phyloP scores from a whole-genome alignment of 2,113 vertebrate species.

The Andinoacara biseriatus region DNA sequence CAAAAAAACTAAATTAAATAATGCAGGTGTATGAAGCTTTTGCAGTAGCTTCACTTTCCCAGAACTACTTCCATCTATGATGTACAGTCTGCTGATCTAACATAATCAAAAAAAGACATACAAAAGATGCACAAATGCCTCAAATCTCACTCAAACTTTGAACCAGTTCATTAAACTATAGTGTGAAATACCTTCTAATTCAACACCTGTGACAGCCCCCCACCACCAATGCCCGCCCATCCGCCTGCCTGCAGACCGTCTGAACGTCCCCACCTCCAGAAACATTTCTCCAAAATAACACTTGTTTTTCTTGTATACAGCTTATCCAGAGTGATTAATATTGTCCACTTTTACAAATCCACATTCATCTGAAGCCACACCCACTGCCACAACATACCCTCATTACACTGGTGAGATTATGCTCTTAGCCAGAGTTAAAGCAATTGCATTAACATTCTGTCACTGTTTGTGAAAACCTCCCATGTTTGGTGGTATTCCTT shows the following conservation, averaged over 20 bases:
- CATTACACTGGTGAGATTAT: slow-evolving; percentile 14
- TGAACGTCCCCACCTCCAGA: neutral
- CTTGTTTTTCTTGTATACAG: neutral
- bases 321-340: slow-evolving; percentile 13
- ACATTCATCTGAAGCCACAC: neutral
- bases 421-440: neutral
- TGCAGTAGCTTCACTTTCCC: neutral
- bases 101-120: neutral
- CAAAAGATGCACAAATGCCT: neutral
- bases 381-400: neutral
- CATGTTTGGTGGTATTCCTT: neutral
- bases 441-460: neutral
- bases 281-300: neutral
- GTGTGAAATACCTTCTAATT: neutral
- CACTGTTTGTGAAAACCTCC: neutral
- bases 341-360: neutral
- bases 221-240: too few relatives aligned
- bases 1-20: neutral
- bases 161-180: neutral
- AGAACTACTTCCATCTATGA: neutral
- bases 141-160: neutral
- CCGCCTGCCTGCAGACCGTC: too few relatives aligned
- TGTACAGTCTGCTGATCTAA: neutral
- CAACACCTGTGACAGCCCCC: too few relatives aligned
- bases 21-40: neutral